Percentiles rank a stretch among this genome's conserved stretches.
These are phyloP conservation scores for Scaptomyza parva DNA, from an alignment of 2,888 invertebrate genomes.

Conservation along the genomic window DNA sequence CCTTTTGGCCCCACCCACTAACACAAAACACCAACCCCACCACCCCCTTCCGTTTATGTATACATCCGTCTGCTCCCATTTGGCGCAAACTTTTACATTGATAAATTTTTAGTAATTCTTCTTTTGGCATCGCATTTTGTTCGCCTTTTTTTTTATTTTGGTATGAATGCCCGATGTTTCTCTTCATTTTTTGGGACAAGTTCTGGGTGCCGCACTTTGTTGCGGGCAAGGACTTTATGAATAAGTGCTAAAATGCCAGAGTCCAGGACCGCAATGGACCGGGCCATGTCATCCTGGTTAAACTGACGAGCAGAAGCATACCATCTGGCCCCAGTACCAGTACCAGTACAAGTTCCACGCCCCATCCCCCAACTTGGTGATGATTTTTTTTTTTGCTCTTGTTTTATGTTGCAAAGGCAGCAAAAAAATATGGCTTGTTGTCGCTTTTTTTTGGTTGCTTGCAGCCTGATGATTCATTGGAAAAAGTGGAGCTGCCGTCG, in stretches of 20 bases:
- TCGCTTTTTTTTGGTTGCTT: constrained; percentile 34
- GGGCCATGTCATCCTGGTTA: constrained; percentile 84
- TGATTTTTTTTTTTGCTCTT: constrained; percentile 41
- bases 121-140: constrained; percentile 46
- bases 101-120: constrained; percentile 79
- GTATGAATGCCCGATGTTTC: constrained; percentile 36
- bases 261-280: constrained; percentile 83
- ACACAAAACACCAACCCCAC: background rate
- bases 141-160: constrained; percentile 19
- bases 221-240: constrained; percentile 75
- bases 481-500: constrained; percentile 63
- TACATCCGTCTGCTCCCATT: constrained; percentile 28
- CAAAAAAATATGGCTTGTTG: constrained; percentile 19
- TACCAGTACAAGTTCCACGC: no score
- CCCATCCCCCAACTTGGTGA: constrained; percentile 7
- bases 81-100: constrained; percentile 69
- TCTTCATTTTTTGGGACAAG: constrained; percentile 70
- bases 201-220: constrained; percentile 51
- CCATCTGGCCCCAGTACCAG: constrained; percentile 27
- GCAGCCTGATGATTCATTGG: constrained; percentile 74
- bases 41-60: background rate
- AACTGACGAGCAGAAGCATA: constrained; percentile 81
- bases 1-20: constrained; percentile 42
- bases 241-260: constrained; percentile 82
- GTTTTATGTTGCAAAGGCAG: constrained; percentile 15